Conservation (phyloP, 2,888 invertebrate genomes). For the Pachydiplax longipennis region DNA sequence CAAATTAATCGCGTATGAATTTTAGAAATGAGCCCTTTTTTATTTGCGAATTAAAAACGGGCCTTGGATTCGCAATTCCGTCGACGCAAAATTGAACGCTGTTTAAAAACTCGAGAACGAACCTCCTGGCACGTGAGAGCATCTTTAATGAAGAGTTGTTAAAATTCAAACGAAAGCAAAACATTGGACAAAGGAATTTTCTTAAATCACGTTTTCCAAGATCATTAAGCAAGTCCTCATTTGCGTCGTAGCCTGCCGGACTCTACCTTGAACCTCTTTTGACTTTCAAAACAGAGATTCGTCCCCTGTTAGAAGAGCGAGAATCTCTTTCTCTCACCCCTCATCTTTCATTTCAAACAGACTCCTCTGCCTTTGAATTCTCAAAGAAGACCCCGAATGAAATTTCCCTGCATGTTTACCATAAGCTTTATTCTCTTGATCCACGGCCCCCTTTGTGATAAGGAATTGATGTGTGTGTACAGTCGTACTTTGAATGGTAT, state of each 20-base stretch:
- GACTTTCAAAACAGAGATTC: background rate
- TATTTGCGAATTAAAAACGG: too few relatives aligned
- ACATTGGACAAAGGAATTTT: background rate
- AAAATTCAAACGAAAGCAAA: background rate
- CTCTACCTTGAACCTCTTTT: background rate
- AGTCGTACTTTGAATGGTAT: too few relatives aligned
- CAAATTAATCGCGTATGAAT: too few relatives aligned
- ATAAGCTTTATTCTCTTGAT: too few relatives aligned
- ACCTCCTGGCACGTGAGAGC: background rate
- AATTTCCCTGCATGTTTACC: background rate
- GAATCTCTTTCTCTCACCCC: background rate
- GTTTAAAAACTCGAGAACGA: background rate
- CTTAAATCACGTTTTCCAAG: background rate
- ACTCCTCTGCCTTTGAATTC: background rate
- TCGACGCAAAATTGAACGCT: too few relatives aligned
- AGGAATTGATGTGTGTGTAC: too few relatives aligned
- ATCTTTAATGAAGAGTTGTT: background rate
- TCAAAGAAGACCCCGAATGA: background rate
- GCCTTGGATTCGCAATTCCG: too few relatives aligned
- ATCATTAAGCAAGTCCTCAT: background rate
- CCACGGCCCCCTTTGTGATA: too few relatives aligned
- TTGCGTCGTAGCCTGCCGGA: background rate
- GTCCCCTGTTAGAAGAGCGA: background rate
- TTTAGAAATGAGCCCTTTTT: too few relatives aligned
- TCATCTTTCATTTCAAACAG: background rate